These are phyloP conservation scores for Dicranocentrus wangi DNA, from an alignment of 2,888 invertebrate species.

Conservation along the genomic window DNA sequence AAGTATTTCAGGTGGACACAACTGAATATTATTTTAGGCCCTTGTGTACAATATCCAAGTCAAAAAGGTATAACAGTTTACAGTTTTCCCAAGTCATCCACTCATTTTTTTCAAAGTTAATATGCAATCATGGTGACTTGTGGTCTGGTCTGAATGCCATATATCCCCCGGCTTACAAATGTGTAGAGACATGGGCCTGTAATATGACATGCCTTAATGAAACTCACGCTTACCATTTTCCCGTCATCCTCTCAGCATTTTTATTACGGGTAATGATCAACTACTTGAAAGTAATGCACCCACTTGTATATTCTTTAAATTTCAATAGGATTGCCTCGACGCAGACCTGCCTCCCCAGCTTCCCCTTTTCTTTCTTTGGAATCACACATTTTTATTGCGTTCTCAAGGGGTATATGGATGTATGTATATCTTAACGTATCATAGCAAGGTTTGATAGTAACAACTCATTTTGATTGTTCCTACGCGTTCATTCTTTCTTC, in stretches of 20 bases:
- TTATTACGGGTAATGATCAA: conserved; percentile 55
- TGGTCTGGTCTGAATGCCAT: conserved; percentile 41
- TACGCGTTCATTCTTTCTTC: conserved; percentile 52
- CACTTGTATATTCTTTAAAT: conserved; percentile 40
- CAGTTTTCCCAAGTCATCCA: conserved; percentile 49
- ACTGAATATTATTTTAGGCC: not conserved
- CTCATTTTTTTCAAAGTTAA: conserved; percentile 19
- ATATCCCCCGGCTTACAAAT: no score
- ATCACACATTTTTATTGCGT: not conserved
- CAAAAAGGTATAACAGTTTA: conserved; percentile 12
- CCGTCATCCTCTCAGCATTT: not conserved
- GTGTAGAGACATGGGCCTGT: not conserved
- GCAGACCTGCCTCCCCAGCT: conserved; percentile 43
- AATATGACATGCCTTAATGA: not conserved
- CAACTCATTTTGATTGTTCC: conserved; percentile 47
- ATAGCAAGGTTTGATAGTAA: conserved; percentile 58
- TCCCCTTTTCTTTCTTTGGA: conserved; percentile 39
- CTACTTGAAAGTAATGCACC: conserved; percentile 48
- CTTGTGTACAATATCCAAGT: not conserved
- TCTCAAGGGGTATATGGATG: no score
- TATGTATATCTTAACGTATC: conserved; percentile 51
- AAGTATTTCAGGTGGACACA: conserved; percentile 13
- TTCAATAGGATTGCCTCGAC: conserved; percentile 41
- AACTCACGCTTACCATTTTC: no score
- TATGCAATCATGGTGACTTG: conserved; percentile 53